Percentiles rank a stretch among this genome's conserved stretches.
phyloP scores from a whole-genome alignment of 2,888 invertebrate genomes.

The Cremastobaeus sp. region DNA sequence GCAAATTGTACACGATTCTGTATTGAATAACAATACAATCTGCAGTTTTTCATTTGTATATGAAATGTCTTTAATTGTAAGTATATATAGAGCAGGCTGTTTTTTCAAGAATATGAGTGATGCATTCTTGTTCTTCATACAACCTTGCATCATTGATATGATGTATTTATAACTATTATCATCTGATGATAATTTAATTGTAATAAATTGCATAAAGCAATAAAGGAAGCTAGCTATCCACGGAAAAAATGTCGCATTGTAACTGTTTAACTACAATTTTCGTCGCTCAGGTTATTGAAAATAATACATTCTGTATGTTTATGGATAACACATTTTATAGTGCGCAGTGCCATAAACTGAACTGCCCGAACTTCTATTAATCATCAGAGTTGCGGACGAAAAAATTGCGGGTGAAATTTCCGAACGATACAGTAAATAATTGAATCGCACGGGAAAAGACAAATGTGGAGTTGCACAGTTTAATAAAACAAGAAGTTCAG shows the following conservation, averaged over 20 bases:
- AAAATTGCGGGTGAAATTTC: constrained; percentile 17
- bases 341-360: constrained; percentile 12
- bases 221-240: too few relatives aligned
- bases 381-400: constrained; percentile 14
- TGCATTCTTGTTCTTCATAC: too few relatives aligned
- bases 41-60: too few relatives aligned
- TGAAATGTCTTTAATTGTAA: too few relatives aligned
- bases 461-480: constrained; percentile 16
- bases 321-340: constrained; percentile 26
- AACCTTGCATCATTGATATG: too few relatives aligned
- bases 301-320: constrained; percentile 19
- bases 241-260: constrained; percentile 5
- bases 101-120: too few relatives aligned
- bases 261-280: constrained; percentile 11
- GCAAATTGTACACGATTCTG: too few relatives aligned
- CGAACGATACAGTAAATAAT: constrained; percentile 14
- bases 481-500: constrained; percentile 22
- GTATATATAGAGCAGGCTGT: too few relatives aligned
- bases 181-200: too few relatives aligned
- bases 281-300: constrained; percentile 22
- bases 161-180: too few relatives aligned
- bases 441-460: background rate
- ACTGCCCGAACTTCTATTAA: constrained; percentile 26
- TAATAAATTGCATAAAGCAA: too few relatives aligned
- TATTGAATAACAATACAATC: too few relatives aligned